Evolutionary conservation across 2,888 invertebrate species (phyloP).

Genomic region (Cinara cedri): DNA sequence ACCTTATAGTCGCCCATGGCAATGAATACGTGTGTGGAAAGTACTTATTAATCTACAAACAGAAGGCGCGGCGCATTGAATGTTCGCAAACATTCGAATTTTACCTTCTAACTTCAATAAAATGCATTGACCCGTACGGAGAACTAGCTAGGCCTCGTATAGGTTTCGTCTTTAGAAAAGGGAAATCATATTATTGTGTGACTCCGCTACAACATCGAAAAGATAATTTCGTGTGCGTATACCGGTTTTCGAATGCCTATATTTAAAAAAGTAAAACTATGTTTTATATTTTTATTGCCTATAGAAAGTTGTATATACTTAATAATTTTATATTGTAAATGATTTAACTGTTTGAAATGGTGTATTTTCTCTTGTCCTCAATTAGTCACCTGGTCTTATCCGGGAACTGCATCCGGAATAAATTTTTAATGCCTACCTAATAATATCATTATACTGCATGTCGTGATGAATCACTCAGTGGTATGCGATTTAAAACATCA

Average conservation of each 20-base stretch:
- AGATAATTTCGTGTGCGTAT: neutral
- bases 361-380: conserved; percentile 53
- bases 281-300: neutral
- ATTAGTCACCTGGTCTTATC: conserved; percentile 45
- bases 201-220: no score
- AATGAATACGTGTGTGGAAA: no score
- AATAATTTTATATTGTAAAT: neutral
- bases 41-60: no score
- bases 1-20: no score
- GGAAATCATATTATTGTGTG: no score
- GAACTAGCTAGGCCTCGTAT: no score
- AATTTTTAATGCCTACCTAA: neutral
- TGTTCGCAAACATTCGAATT: no score
- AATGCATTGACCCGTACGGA: no score
- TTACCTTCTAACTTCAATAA: no score
- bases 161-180: no score
- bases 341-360: conserved; percentile 30
- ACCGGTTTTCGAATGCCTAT: neutral
- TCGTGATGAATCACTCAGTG: neutral
- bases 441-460: no score
- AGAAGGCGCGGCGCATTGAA: no score
- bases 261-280: neutral
- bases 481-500: neutral
- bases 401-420: conserved; percentile 19
- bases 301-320: conserved; percentile 28